These are phyloP conservation scores for Platycheirus albimanus DNA, from an alignment of 2,888 invertebrate genomes.

Conservation along the genomic window DNA sequence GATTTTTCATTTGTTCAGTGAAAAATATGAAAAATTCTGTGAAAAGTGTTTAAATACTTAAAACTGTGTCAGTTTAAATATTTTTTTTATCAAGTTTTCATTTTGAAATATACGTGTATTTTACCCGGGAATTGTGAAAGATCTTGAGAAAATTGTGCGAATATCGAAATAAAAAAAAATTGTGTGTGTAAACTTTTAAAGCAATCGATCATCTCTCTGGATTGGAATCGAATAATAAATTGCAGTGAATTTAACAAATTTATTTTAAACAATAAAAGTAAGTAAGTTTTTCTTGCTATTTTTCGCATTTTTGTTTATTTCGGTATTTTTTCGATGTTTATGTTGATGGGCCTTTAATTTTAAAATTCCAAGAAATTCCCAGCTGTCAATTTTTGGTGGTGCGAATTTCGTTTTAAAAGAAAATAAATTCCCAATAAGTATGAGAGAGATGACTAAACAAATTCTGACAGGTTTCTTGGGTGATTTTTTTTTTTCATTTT, in stretches of 20 bases:
- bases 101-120: conserved; percentile 37
- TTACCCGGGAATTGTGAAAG: conserved; percentile 15
- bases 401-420: too few relatives aligned
- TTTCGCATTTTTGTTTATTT: conserved; percentile 61
- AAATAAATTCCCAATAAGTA: not conserved
- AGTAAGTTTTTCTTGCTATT: conserved; percentile 41
- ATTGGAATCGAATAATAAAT: conserved; percentile 24
- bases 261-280: too few relatives aligned
- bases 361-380: conserved; percentile 32
- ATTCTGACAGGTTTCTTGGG: conserved; percentile 11
- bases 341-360: conserved; percentile 42
- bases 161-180: conserved; percentile 46
- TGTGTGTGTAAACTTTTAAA: conserved; percentile 30
- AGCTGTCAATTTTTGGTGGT: conserved; percentile 21
- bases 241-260: not conserved
- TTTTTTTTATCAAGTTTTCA: conserved; percentile 17
- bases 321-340: conserved; percentile 18
- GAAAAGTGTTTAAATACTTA: conserved; percentile 42
- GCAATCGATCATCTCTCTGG: conserved; percentile 23
- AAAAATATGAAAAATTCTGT: conserved; percentile 31
- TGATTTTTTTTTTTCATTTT: not conserved
- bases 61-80: not conserved
- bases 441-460: conserved; percentile 13
- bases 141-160: conserved; percentile 29
- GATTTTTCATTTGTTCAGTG: conserved; percentile 56